Evolutionary conservation across 2,113 vertebrate genomes (phyloP).

Genomic region (Acrocephalus kingi): DNA sequence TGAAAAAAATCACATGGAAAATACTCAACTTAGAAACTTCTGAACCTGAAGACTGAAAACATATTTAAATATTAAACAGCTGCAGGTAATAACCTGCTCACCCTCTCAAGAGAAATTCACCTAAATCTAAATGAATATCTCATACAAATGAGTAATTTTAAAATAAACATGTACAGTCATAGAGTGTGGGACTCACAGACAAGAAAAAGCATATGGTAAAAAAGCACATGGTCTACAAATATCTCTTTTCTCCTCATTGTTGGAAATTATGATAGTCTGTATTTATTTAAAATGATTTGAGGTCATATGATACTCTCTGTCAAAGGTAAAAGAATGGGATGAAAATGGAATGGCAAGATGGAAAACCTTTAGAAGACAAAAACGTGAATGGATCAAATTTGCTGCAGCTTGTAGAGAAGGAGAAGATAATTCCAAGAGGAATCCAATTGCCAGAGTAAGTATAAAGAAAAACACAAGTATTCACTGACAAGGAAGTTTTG

Average conservation of each 20-base stretch:
- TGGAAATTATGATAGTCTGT: not conserved
- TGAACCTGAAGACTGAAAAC: not conserved
- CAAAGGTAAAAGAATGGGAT: conserved; percentile 77
- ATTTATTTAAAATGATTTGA: not conserved
- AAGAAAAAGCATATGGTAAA: not conserved
- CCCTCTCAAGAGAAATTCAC: not conserved
- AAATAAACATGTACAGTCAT: not conserved
- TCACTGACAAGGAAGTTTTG: not conserved
- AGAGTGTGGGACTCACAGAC: not conserved
- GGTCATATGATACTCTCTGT: not conserved
- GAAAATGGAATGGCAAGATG: conserved; percentile 71
- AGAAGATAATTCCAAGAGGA: conserved; percentile 78
- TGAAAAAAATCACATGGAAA: not conserved
- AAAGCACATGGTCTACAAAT: not conserved
- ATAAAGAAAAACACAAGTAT: not conserved
- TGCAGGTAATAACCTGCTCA: not conserved
- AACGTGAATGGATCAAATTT: conserved; percentile 81
- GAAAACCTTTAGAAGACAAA: conserved; percentile 77
- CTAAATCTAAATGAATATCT: not conserved
- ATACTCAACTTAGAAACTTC: not conserved
- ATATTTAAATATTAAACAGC: not conserved
- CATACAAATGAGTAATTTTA: not conserved
- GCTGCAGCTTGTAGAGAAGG: conserved; percentile 76
- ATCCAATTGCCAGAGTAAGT: conserved; percentile 81
- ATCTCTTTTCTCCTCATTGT: not conserved